These are phyloP conservation scores for Drosophila ezoana DNA, from an alignment of 2,888 invertebrate genomes.

Conservation along the genomic window DNA sequence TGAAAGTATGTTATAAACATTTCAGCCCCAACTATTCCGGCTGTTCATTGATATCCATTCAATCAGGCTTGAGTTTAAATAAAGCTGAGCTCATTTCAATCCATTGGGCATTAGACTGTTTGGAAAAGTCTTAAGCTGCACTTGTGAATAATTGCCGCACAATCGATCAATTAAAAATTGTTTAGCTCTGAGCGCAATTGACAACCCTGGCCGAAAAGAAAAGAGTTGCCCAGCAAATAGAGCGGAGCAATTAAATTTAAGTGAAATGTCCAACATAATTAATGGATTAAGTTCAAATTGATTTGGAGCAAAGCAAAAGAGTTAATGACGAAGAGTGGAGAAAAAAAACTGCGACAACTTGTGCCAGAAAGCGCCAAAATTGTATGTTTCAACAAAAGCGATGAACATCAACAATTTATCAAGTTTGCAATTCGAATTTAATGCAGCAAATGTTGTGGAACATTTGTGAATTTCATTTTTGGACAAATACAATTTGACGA, in stretches of 20 bases:
- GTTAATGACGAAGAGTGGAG: not conserved
- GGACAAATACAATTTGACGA: slow-evolving; percentile 20
- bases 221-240: not conserved
- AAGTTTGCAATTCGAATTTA: slow-evolving; percentile 32
- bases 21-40: too few relatives aligned
- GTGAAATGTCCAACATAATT: slow-evolving; percentile 61
- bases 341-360: not conserved
- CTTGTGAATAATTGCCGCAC: slow-evolving; percentile 58
- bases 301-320: slow-evolving; percentile 5
- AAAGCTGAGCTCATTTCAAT: slow-evolving; percentile 28
- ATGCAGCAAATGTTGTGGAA: slow-evolving; percentile 39
- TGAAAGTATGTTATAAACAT: too few relatives aligned
- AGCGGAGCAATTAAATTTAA: slow-evolving; percentile 55
- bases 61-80: too few relatives aligned
- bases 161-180: slow-evolving; percentile 72
- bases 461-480: slow-evolving; percentile 27
- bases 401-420: not conserved
- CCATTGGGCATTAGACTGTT: slow-evolving; percentile 36
- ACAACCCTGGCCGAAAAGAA: slow-evolving; percentile 32
- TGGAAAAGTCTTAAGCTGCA: slow-evolving; percentile 41
- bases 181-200: slow-evolving; percentile 57
- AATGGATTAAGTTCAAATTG: slow-evolving; percentile 57
- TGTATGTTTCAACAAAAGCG: not conserved
- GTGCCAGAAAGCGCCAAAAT: too few relatives aligned
- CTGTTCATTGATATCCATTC: too few relatives aligned